A percentile compares a stretch with the other conserved stretches of the same genome.
These are phyloP conservation scores for Coleophora flavipennella DNA, from an alignment of 2,888 invertebrate genomes.

Conservation along the genomic window DNA sequence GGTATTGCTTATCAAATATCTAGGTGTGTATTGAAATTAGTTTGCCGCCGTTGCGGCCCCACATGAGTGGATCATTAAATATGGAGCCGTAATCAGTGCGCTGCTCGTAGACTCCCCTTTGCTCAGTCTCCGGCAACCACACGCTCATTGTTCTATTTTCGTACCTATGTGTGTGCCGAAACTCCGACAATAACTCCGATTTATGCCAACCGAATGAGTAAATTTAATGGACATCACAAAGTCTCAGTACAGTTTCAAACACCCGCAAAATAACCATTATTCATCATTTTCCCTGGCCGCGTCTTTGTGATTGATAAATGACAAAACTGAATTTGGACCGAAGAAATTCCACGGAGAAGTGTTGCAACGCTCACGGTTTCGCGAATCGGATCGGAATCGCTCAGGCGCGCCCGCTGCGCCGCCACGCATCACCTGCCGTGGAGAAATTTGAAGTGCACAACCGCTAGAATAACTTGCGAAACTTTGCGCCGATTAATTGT, in stretches of 20 bases:
- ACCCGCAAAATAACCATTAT: neutral
- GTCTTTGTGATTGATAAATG: too few species aligned
- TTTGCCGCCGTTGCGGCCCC: slow-evolving; percentile 46
- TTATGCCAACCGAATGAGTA: slow-evolving; percentile 10
- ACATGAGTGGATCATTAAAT: slow-evolving; percentile 64
- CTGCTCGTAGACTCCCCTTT: slow-evolving; percentile 46
- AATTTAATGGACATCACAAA: slow-evolving; percentile 5
- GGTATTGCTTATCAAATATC: slow-evolving; percentile 19
- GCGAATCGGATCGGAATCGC: slow-evolving; percentile 63
- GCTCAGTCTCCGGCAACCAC: slow-evolving; percentile 35
- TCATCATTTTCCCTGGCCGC: neutral
- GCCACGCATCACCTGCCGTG: slow-evolving; percentile 54
- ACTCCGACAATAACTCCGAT: slow-evolving; percentile 9
- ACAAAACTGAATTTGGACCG: slow-evolving; percentile 21
- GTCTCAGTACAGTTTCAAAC: neutral
- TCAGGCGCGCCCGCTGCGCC: slow-evolving; percentile 65
- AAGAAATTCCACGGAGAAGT: slow-evolving; percentile 41
- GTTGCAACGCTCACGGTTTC: slow-evolving; percentile 49
- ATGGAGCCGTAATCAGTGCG: slow-evolving; percentile 66
- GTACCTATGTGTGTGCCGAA: slow-evolving; percentile 16
- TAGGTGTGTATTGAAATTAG: slow-evolving; percentile 59
- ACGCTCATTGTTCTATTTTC: slow-evolving; percentile 35
- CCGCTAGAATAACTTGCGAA: slow-evolving; percentile 60
- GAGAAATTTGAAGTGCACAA: slow-evolving; percentile 64
- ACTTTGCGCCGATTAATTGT: slow-evolving; percentile 53